phyloP scores from a whole-genome alignment of 2,888 invertebrate species.

The Acronicta leporina region DNA sequence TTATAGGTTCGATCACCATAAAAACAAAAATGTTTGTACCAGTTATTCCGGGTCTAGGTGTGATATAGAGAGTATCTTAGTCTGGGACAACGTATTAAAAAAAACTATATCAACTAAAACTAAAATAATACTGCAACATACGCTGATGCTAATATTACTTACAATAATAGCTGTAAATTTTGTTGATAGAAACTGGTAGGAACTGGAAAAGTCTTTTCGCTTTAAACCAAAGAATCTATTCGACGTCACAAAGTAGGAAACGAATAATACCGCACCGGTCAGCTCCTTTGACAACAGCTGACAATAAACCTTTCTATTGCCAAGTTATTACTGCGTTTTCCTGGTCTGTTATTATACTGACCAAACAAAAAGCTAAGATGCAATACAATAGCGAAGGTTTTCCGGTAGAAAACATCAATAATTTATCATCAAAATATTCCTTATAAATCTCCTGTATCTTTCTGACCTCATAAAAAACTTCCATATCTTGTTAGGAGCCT shows the following conservation, averaged over 20 bases:
- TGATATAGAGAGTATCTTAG: no score
- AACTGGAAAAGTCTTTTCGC: background rate
- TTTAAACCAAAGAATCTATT: background rate
- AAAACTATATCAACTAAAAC: no score
- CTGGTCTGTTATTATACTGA: slow-evolving; percentile 36
- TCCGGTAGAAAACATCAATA: slow-evolving; percentile 14
- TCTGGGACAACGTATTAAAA: no score
- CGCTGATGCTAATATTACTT: no score
- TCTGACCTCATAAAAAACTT: slow-evolving; percentile 39
- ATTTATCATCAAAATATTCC: slow-evolving; percentile 6
- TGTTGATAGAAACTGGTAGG: no score
- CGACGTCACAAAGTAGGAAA: slow-evolving; percentile 1
- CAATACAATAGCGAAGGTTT: slow-evolving; percentile 27
- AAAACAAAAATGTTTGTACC: no score
- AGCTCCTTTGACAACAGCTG: slow-evolving; percentile 22
- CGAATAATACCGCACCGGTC: slow-evolving; percentile 7
- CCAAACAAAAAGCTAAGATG: slow-evolving; percentile 31
- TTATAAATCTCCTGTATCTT: slow-evolving; percentile 35
- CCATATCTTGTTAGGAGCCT: slow-evolving; percentile 29
- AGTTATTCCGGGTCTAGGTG: no score
- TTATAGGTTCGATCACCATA: no score
- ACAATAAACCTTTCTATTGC: slow-evolving; percentile 26
- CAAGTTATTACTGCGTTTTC: slow-evolving; percentile 39
- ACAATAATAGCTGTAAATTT: no score
- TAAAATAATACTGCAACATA: no score